These are phyloP conservation scores for Xylocopa sonorina DNA, from an alignment of 1,140 invertebrate species.

Conservation along the genomic window DNA sequence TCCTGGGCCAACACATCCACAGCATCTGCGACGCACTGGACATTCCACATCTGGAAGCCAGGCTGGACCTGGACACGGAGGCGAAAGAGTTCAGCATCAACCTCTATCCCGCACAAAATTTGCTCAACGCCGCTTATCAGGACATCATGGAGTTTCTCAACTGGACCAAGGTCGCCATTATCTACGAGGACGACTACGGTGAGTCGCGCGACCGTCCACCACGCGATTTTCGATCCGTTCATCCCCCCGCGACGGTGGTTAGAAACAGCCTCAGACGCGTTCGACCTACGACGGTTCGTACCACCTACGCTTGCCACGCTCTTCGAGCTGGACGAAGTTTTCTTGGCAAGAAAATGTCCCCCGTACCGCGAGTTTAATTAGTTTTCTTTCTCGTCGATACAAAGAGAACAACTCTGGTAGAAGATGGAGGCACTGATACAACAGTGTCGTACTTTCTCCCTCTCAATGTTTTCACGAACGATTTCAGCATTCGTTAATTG, in stretches of 20 bases:
- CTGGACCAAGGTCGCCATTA: constrained; percentile 88
- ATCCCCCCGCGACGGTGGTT: too few species aligned
- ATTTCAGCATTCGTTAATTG: not conserved
- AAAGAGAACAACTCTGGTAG: not conserved
- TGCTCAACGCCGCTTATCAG: constrained; percentile 85
- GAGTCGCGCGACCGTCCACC: too few species aligned
- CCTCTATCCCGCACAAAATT: constrained; percentile 86
- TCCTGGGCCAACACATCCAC: constrained; percentile 86
- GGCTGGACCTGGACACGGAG: constrained; percentile 83
- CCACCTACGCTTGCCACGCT: too few species aligned
- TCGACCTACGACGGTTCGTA: too few species aligned
- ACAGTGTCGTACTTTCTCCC: not conserved
- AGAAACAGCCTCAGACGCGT: too few species aligned
- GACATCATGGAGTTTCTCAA: constrained; percentile 87
- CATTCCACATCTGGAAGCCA: constrained; percentile 87
- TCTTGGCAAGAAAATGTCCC: not conserved
- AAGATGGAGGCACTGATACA: not conserved
- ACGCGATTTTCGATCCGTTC: too few species aligned
- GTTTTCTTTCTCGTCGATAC: not conserved
- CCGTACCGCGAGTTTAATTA: constrained; percentile 1
- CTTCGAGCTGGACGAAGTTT: not conserved
- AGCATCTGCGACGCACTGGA: constrained; percentile 88
- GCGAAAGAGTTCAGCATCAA: constrained; percentile 86
- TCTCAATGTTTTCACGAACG: too few species aligned
- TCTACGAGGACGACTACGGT: constrained; percentile 90